phyloP scores from a whole-genome alignment of 30 jellyfish, hydroid and myxozoan genomes.

The Cassiopea xamachana region DNA sequence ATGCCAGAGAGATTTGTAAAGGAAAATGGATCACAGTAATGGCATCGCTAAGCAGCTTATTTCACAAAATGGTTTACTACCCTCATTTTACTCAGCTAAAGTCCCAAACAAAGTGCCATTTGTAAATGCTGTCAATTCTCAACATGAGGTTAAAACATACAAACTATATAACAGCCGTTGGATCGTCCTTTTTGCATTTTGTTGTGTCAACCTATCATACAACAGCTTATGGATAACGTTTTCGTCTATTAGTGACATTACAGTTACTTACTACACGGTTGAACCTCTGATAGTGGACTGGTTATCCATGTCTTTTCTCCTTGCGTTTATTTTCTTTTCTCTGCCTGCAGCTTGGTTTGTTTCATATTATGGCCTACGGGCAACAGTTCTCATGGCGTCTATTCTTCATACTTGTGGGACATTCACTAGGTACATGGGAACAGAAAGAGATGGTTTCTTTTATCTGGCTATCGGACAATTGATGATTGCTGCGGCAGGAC shows the following conservation, averaged over 20 bases:
- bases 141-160: not conserved
- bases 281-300: slow-evolving; percentile 69
- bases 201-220: slow-evolving; percentile 46
- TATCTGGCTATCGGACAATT: slow-evolving; percentile 65
- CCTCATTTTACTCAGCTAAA: not conserved
- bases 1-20: not conserved
- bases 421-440: slow-evolving; percentile 53
- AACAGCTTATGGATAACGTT: slow-evolving; percentile 74
- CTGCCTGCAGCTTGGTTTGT: slow-evolving; percentile 71
- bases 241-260: slow-evolving; percentile 74
- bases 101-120: not conserved
- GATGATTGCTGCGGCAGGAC: slow-evolving; percentile 66
- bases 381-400: slow-evolving; percentile 59
- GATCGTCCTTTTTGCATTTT: slow-evolving; percentile 68
- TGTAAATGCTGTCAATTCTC: not conserved
- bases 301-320: slow-evolving; percentile 61
- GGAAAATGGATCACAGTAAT: not conserved
- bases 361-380: slow-evolving; percentile 73
- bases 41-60: not conserved
- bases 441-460: slow-evolving; percentile 42
- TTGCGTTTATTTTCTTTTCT: slow-evolving; percentile 67
- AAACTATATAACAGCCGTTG: slow-evolving; percentile 63
- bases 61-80: not conserved
- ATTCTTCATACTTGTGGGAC: slow-evolving; percentile 67
- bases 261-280: slow-evolving; percentile 53